These are phyloP conservation scores for Salmo trutta DNA, from an alignment of 2,797 vertebrate genomes.

Conservation along the genomic window DNA sequence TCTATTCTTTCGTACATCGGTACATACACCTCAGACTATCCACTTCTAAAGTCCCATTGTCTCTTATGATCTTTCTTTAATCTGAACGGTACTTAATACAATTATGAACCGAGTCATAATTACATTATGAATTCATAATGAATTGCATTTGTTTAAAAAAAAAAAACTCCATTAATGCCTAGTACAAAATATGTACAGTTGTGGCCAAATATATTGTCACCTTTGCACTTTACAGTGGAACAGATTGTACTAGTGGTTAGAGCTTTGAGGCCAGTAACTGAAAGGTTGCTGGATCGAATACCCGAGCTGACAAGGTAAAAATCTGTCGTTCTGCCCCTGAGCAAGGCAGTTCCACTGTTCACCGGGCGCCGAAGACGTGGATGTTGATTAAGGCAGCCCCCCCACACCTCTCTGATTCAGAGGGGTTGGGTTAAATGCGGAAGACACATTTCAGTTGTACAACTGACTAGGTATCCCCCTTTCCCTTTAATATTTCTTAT, in stretches of 20 bases:
- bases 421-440: no score
- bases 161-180: slow-evolving; percentile 30
- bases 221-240: not conserved
- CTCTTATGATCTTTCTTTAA: not conserved
- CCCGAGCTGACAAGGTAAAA: no score
- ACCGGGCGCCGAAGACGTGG: no score
- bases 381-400: no score
- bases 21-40: not conserved
- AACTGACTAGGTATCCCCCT: no score
- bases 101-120: slow-evolving; percentile 35
- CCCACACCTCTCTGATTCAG: no score
- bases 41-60: not conserved
- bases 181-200: slow-evolving; percentile 42
- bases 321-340: no score
- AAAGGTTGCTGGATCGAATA: no score
- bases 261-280: no score
- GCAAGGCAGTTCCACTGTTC: no score
- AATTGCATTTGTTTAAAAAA: slow-evolving; percentile 26
- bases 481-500: no score
- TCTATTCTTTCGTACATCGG: not conserved
- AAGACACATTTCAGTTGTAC: no score
- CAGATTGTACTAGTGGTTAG: not conserved
- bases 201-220: slow-evolving; percentile 31
- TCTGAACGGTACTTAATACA: slow-evolving; percentile 24
- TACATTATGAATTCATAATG: slow-evolving; percentile 32